These are phyloP conservation scores for Zosterops borbonicus DNA, from an alignment of 2,113 vertebrate genomes.

Conservation along the genomic window DNA sequence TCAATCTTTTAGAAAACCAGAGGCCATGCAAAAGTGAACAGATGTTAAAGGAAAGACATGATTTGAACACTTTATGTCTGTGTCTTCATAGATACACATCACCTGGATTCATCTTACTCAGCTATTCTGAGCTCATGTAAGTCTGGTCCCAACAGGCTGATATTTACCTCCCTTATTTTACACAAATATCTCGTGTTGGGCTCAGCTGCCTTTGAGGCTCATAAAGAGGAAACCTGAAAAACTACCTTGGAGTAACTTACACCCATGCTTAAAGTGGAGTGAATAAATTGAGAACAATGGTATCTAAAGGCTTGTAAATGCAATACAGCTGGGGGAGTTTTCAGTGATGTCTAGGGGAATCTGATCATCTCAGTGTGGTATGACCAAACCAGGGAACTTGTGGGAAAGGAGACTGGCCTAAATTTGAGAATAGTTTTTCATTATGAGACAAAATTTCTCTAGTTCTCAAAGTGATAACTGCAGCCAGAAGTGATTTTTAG, in stretches of 20 bases:
- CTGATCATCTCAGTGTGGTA: not conserved
- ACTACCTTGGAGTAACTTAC: not conserved
- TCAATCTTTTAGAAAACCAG: not conserved
- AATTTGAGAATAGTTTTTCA: not conserved
- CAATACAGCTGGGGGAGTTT: not conserved
- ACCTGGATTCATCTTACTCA: not conserved
- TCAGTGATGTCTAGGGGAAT: not conserved
- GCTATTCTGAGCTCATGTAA: not conserved
- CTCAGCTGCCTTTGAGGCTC: not conserved
- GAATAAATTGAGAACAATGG: not conserved
- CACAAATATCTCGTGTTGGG: not conserved
- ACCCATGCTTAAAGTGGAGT: not conserved
- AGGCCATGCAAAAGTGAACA: not conserved
- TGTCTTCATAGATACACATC: not conserved
- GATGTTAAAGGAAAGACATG: not conserved
- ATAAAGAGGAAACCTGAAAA: not conserved
- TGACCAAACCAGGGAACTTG: not conserved
- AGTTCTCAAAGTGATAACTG: not conserved
- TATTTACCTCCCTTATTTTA: not conserved
- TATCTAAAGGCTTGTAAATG: not conserved
- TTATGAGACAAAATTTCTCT: not conserved
- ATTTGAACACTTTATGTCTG: not conserved
- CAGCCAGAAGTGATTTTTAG: not conserved
- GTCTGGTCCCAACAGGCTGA: not conserved
- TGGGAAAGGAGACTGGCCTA: not conserved